Evolutionary conservation across 2,113 vertebrate genomes (phyloP).

Genomic region (Python bivittatus): DNA sequence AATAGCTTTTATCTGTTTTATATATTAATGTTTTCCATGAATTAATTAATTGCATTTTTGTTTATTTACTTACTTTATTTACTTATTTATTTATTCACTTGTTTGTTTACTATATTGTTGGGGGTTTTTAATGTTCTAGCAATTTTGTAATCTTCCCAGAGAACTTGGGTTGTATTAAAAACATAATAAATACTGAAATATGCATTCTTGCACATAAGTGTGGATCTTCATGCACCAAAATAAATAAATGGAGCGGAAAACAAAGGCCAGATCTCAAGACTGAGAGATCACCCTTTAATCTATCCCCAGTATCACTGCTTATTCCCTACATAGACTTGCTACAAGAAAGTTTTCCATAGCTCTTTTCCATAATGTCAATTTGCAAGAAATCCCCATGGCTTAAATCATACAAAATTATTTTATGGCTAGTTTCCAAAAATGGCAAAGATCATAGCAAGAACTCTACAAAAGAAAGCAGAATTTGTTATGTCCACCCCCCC

Average conservation of each 20-base stretch:
- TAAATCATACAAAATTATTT: neutral
- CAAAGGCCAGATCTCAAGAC: neutral
- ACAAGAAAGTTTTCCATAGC: neutral
- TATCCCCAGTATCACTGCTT: neutral
- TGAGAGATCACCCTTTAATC: neutral
- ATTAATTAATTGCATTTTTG: too few species aligned
- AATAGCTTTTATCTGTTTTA: too few species aligned
- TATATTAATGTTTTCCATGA: too few species aligned
- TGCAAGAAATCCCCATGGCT: neutral
- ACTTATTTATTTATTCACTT: too few species aligned
- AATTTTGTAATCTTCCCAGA: neutral
- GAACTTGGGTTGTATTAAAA: neutral
- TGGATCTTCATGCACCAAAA: neutral
- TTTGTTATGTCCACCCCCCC: fast-evolving
- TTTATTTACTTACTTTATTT: too few species aligned
- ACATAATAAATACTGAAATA: neutral
- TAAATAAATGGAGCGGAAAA: neutral
- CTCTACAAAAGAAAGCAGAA: neutral
- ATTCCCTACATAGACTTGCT: neutral
- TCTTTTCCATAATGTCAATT: neutral
- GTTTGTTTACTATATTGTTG: too few species aligned
- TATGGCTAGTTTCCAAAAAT: conserved; percentile 18
- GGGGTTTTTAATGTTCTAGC: neutral
- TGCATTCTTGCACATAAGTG: neutral
- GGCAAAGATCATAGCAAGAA: neutral